phyloP scores from a whole-genome alignment of 2,113 vertebrate species.

The Ariopsis seemanni region DNA sequence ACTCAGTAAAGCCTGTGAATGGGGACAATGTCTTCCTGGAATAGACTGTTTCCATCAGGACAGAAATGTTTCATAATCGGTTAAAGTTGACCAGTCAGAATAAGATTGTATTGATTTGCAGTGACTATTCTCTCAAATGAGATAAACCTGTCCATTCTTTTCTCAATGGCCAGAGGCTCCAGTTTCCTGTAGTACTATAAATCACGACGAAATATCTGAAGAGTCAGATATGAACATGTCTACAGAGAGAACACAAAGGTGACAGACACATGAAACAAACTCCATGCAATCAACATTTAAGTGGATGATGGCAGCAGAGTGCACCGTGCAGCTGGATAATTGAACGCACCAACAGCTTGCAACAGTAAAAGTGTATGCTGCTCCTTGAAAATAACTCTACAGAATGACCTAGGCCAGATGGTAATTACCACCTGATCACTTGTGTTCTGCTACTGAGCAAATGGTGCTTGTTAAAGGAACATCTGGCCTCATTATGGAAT shows the following conservation, averaged over 20 bases:
- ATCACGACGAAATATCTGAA: neutral
- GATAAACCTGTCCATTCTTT: neutral
- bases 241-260: neutral
- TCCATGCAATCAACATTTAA: slow-evolving; percentile 19
- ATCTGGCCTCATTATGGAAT: slow-evolving; percentile 65
- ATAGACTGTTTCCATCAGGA: neutral
- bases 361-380: slow-evolving; percentile 52
- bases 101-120: neutral
- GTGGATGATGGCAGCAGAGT: slow-evolving; percentile 19
- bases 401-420: slow-evolving; percentile 67
- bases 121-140: neutral
- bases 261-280: slow-evolving; percentile 25
- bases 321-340: slow-evolving; percentile 35
- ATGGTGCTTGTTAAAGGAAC: slow-evolving; percentile 66
- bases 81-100: neutral
- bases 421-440: slow-evolving; percentile 61
- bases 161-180: neutral
- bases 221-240: neutral
- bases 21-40: neutral
- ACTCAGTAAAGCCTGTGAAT: neutral
- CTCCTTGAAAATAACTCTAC: slow-evolving; percentile 44
- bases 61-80: neutral
- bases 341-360: slow-evolving; percentile 38
- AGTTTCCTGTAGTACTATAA: neutral
- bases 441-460: slow-evolving; percentile 60